Conservation (phyloP, 2,113 vertebrate genomes). For the Malaclemys terrapin region DNA sequence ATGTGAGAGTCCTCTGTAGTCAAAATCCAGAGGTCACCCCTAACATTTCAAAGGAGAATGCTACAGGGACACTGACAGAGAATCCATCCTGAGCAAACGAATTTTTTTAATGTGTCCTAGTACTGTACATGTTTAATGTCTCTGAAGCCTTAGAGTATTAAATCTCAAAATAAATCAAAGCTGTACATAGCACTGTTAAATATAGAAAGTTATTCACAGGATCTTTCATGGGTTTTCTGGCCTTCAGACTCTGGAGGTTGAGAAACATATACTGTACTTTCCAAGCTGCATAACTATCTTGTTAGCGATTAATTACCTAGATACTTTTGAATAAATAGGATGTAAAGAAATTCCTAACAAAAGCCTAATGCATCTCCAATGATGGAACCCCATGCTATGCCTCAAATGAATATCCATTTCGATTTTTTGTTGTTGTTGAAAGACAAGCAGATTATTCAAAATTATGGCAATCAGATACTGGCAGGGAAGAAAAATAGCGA, state of each 20-base stretch:
- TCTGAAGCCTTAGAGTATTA: not conserved
- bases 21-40: constrained; percentile 58
- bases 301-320: constrained; percentile 46
- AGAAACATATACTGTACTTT: constrained; percentile 31
- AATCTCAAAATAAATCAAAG: constrained; percentile 56
- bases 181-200: not conserved
- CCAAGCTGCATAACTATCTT: not conserved
- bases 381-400: constrained; percentile 25
- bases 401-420: constrained; percentile 67
- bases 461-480: constrained; percentile 77
- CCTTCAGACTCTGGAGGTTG: constrained; percentile 6
- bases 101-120: constrained; percentile 28
- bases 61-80: not conserved
- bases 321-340: constrained; percentile 55
- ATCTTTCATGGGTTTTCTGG: constrained; percentile 35
- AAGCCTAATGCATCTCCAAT: constrained; percentile 51
- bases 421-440: constrained; percentile 67
- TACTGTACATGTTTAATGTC: not conserved
- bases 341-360: constrained; percentile 46
- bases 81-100: constrained; percentile 41
- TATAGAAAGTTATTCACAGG: constrained; percentile 35
- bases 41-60: constrained; percentile 64
- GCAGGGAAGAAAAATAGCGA: constrained; percentile 72
- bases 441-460: constrained; percentile 77
- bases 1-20: constrained; percentile 61